A percentile compares a stretch with the other conserved stretches of the same genome.
These are phyloP conservation scores for Calcarius lapponicus DNA, from an alignment of 2,797 vertebrate genomes.

Conservation along the genomic window DNA sequence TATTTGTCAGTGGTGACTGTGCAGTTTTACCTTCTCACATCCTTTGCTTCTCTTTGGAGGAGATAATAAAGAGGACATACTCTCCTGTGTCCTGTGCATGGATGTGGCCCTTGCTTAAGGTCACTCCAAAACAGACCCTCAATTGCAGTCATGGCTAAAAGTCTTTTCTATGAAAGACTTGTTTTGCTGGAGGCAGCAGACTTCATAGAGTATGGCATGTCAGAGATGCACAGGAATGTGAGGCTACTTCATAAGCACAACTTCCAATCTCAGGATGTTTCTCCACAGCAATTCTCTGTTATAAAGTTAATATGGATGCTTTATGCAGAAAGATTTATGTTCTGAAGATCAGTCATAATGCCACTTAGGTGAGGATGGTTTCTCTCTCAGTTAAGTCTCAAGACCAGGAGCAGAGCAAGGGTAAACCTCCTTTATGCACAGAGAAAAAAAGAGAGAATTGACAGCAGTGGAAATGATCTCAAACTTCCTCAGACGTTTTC, in stretches of 20 bases:
- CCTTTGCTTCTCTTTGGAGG: not conserved
- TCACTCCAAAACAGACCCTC: conserved; percentile 30
- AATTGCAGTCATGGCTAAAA: not conserved
- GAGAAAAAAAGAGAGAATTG: not conserved
- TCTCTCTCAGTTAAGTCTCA: not conserved
- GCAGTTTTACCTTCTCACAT: not conserved
- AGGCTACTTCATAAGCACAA: not conserved
- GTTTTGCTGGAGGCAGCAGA: conserved; percentile 6
- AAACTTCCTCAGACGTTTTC: not conserved
- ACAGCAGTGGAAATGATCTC: not conserved
- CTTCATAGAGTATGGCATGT: not conserved
- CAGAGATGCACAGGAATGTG: conserved; percentile 15
- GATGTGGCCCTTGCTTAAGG: not conserved
- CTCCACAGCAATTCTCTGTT: not conserved
- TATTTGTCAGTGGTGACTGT: not conserved
- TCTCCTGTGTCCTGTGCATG: not conserved
- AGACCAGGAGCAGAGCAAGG: not conserved
- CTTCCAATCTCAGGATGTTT: not conserved
- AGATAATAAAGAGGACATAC: not conserved
- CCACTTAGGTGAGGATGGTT: not conserved
- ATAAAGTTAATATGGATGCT: not conserved
- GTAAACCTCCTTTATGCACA: not conserved
- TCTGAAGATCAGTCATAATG: not conserved
- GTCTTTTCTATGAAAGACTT: conserved; percentile 15
- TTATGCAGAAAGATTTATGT: not conserved